These are phyloP conservation scores for Diprion similis DNA, from an alignment of 1,140 invertebrate species.

Conservation along the genomic window DNA sequence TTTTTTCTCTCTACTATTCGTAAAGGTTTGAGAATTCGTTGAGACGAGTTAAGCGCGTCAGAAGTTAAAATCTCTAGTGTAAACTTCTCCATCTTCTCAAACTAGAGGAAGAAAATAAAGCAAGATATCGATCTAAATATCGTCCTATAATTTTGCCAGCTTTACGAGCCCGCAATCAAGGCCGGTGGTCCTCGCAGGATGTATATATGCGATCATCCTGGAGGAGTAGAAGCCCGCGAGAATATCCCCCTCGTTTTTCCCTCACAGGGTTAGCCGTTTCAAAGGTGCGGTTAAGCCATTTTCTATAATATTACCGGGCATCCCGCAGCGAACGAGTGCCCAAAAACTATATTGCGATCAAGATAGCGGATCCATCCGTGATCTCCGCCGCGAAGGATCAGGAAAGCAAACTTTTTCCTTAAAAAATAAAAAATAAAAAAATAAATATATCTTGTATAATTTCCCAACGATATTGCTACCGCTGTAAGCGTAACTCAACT, in stretches of 20 bases:
- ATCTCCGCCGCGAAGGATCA: background rate
- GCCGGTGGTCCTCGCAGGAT: background rate
- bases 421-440: background rate
- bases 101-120: background rate
- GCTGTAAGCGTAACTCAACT: too few relatives aligned
- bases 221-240: background rate
- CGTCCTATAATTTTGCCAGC: slow-evolving; percentile 29
- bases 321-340: background rate
- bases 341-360: background rate
- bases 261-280: too few relatives aligned
- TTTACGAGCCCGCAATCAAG: slow-evolving; percentile 21
- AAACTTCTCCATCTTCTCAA: too few relatives aligned
- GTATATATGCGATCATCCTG: too few relatives aligned
- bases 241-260: too few relatives aligned
- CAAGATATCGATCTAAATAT: background rate
- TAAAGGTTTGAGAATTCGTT: too few relatives aligned
- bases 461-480: too few relatives aligned
- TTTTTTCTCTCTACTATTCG: too few relatives aligned
- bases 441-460: too few relatives aligned
- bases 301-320: background rate
- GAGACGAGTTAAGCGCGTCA: too few relatives aligned
- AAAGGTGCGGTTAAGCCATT: background rate
- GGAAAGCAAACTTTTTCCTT: background rate
- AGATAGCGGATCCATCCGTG: background rate
- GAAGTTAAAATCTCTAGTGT: too few relatives aligned